Base-by-base conservation (phyloP, 1,140 invertebrate genomes). In the Myzus persicae region DNA sequence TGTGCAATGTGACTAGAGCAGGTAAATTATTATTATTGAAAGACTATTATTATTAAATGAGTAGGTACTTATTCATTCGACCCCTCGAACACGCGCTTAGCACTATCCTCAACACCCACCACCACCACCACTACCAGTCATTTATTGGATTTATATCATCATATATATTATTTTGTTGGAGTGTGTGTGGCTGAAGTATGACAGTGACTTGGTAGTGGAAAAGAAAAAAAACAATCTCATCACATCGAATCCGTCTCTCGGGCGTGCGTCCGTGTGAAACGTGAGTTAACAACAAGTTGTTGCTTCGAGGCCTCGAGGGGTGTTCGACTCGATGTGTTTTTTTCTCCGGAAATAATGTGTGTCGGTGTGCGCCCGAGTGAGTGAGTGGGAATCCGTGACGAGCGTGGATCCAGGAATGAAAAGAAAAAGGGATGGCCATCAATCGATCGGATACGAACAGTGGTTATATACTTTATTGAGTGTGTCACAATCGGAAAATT, bases 251-350 rank as follows among this genome's bases (percentile, higher is more conserved):
- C 14, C n/a, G 31, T 76, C 59, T 76, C n/a, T 4, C n/a, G 5
- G 59, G 3, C 59, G 59, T n/a, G 31, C 4, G 59, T n/a, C n/a
- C 14, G 31, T 76, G 59, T 76, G 59, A 76, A n/a, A 76, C 59
- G n/a, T 76, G 31, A 76, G 59, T 76, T n/a, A 76, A 76, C 59
- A 76, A 76, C 59, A 76, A 76, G 59, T 76, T 76, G 59, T 76
- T 76, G 59, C 31, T 18, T n/a, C n/a, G 31, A 76, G n/a, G 59
- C 59, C 59, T 76, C 59, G 59, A 76, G 59, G 59, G 31, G 59
- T 76, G 59, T 76, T 76, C 31, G 59, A 76, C 59, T n/a, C 4
- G 31, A 76, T 76, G 26, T 67, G n/a, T 76, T 67, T n/a, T 76
- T 76, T 76, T 76, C 59, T 76, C 18, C 4, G 59, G 4, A 76